Percentiles rank a stretch among this genome's conserved stretches.
Evolutionary conservation across 64 coral and sea anemone genomes (phyloP).

Genomic region (Dendronephthya gigantea): DNA sequence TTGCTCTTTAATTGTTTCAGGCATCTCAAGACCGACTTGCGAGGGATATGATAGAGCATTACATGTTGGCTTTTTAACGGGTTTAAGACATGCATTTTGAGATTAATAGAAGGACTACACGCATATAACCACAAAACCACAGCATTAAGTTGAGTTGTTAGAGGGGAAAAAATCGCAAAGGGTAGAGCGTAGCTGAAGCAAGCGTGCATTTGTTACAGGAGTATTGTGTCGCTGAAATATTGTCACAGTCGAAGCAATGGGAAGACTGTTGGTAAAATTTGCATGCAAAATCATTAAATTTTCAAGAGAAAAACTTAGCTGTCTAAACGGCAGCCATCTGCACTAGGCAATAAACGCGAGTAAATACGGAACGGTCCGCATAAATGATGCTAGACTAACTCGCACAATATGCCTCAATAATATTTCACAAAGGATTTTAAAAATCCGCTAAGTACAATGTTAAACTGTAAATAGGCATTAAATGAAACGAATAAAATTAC

Average conservation of each 20-base stretch:
- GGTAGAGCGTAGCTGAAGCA: not conserved
- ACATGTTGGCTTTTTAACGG: not conserved
- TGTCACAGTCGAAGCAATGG: not conserved
- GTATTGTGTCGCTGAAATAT: not conserved
- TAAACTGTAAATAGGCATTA: not conserved
- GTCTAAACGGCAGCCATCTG: not conserved
- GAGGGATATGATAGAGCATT: not conserved
- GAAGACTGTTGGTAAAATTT: not conserved
- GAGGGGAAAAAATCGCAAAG: not conserved
- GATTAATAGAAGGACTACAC: not conserved
- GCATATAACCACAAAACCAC: not conserved
- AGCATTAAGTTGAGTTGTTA: not conserved
- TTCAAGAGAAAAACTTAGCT: not conserved
- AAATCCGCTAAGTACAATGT: not conserved
- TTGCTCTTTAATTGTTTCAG: not conserved
- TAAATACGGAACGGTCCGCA: not conserved
- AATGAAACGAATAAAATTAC: not conserved
- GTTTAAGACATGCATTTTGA: not conserved
- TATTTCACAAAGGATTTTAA: not conserved
- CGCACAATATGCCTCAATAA: not conserved
- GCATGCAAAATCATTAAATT: conserved; percentile 17
- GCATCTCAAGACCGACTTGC: not conserved
- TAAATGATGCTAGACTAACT: not conserved
- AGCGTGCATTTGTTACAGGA: not conserved
- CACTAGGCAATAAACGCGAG: not conserved